These are phyloP conservation scores for Drosophila neotestacea DNA, from an alignment of 2,888 invertebrate species.

Conservation along the genomic window DNA sequence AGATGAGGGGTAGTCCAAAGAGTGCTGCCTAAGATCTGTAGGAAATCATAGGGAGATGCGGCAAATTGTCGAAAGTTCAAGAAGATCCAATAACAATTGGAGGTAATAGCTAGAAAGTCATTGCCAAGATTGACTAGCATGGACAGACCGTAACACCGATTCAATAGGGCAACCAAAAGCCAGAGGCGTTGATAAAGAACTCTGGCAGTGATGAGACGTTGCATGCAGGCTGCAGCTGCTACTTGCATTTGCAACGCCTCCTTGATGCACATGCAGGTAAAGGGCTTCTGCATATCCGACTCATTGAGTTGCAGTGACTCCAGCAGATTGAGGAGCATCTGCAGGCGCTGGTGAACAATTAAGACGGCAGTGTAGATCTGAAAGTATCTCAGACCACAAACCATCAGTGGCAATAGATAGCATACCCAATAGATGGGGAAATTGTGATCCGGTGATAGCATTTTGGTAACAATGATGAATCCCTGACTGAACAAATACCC, in stretches of 20 bases:
- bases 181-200: slow-evolving; percentile 83
- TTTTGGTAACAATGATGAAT: slow-evolving; percentile 63
- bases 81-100: slow-evolving; percentile 84
- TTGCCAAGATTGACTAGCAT: slow-evolving; percentile 83
- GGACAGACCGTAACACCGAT: slow-evolving; percentile 81
- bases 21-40: slow-evolving; percentile 71
- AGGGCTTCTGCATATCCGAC: not conserved
- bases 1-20: slow-evolving; percentile 82
- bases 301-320: slow-evolving; percentile 53
- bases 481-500: slow-evolving; percentile 68
- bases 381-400: slow-evolving; percentile 81
- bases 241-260: slow-evolving; percentile 21
- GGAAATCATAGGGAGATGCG: slow-evolving; percentile 60
- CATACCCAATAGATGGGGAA: slow-evolving; percentile 74
- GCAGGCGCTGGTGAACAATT: slow-evolving; percentile 77
- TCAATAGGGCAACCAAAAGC: slow-evolving; percentile 74
- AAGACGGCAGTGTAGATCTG: slow-evolving; percentile 77
- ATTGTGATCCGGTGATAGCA: slow-evolving; percentile 26
- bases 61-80: slow-evolving; percentile 75
- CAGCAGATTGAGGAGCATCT: slow-evolving; percentile 67
- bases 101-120: slow-evolving; percentile 83
- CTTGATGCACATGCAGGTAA: slow-evolving; percentile 27
- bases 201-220: slow-evolving; percentile 71
- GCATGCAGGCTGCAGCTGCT: slow-evolving; percentile 41
- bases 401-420: slow-evolving; percentile 75